These are phyloP conservation scores for Cranoglanis bouderius DNA, from an alignment of 2,113 vertebrate genomes.

Conservation along the genomic window DNA sequence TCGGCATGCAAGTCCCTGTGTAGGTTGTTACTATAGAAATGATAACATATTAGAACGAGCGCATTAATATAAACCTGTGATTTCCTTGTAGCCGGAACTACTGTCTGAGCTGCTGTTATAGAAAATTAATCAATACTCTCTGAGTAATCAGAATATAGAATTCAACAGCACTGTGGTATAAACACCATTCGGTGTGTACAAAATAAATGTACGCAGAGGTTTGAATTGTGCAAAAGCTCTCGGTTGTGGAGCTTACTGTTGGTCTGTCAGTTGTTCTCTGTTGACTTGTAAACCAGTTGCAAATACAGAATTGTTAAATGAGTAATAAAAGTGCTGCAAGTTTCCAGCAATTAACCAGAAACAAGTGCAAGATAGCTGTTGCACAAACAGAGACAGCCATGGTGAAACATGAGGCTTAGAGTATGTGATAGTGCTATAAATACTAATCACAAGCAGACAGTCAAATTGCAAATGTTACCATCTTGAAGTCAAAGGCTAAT, in stretches of 20 bases:
- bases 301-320: conserved; percentile 5
- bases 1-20: not conserved
- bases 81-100: not conserved
- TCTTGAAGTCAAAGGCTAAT: not conserved
- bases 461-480: not conserved
- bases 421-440: conserved; percentile 5
- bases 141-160: not conserved
- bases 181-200: not conserved
- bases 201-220: not conserved
- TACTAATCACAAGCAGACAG: not conserved
- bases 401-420: conserved; percentile 11
- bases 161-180: not conserved
- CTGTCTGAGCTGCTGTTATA: not conserved
- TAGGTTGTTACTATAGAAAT: not conserved
- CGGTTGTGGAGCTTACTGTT: not conserved
- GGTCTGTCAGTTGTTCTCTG: conserved; percentile 4
- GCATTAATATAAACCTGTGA: not conserved
- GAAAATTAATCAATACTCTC: not conserved
- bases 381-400: conserved; percentile 3
- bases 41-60: not conserved
- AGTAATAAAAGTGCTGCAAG: conserved; percentile 9
- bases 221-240: not conserved
- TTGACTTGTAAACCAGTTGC: conserved; percentile 13
- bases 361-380: conserved; percentile 1
- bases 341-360: conserved; percentile 14